Percentiles rank a stretch among this genome's conserved stretches.
Conservation (phyloP, 2,113 vertebrate genomes). For the Isurus oxyrinchus region DNA sequence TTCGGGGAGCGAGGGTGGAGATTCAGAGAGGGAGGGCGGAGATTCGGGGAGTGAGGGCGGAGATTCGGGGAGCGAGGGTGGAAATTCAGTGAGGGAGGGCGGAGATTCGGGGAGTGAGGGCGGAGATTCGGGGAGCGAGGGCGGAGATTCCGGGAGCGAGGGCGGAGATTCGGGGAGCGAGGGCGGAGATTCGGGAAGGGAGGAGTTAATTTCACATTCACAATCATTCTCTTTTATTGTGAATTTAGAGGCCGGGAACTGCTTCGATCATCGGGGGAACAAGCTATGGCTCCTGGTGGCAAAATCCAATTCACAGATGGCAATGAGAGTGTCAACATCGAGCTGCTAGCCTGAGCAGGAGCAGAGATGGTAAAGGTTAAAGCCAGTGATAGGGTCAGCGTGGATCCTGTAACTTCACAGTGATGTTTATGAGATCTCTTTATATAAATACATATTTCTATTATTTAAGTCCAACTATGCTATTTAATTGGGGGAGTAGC, state of each 20-base stretch:
- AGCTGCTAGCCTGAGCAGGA: conserved; percentile 44
- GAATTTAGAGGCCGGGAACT: conserved; percentile 55
- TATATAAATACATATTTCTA: background rate
- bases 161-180: too few relatives aligned
- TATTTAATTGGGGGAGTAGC: too few relatives aligned
- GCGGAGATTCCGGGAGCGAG: too few relatives aligned
- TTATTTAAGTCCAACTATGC: background rate
- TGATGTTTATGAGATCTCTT: background rate
- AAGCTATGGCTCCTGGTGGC: conserved; percentile 56
- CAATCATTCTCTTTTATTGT: conserved; percentile 21
- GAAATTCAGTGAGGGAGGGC: too few relatives aligned
- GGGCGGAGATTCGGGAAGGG: background rate
- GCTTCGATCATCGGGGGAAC: conserved; percentile 59
- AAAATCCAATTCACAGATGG: conserved; percentile 46
- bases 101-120: too few relatives aligned
- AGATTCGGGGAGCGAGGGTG: too few relatives aligned
- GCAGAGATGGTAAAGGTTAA: background rate
- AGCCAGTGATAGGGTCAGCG: background rate
- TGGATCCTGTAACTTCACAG: too few relatives aligned
- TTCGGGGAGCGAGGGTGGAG: too few relatives aligned
- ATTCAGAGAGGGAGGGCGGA: too few relatives aligned
- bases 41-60: too few relatives aligned
- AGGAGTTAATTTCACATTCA: background rate
- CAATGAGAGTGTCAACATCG: conserved; percentile 39
- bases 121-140: too few relatives aligned